Evolutionary conservation across 2,888 invertebrate genomes (phyloP).

Genomic region (Anagyrus pseudococci): DNA sequence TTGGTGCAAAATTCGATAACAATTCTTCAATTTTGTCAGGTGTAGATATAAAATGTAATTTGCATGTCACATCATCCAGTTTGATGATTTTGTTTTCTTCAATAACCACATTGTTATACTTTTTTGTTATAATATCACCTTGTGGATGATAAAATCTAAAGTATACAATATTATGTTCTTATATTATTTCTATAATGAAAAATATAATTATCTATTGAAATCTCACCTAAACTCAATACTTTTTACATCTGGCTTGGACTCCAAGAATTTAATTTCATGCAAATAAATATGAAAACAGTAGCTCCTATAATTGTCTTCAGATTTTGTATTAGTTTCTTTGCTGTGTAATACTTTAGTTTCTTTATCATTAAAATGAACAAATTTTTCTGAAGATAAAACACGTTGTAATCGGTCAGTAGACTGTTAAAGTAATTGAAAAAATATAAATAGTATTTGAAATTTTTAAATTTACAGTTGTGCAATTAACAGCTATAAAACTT

Average conservation of each 20-base stretch:
- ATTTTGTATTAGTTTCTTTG: conserved; percentile 38
- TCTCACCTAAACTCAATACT: conserved; percentile 55
- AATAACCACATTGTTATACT: conserved; percentile 41
- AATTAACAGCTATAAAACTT: too few relatives aligned
- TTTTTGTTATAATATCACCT: conserved; percentile 50
- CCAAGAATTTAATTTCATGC: conserved; percentile 46
- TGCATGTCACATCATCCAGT: conserved; percentile 53
- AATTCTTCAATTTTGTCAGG: conserved; percentile 53
- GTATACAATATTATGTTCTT: background rate
- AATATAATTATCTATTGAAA: conserved; percentile 20
- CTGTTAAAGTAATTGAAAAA: conserved; percentile 1
- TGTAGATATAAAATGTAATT: conserved; percentile 56
- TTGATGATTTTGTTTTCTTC: conserved; percentile 45
- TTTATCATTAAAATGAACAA: conserved; percentile 13
- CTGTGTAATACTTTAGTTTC: background rate
- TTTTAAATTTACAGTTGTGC: too few relatives aligned
- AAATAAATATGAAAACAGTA: conserved; percentile 52
- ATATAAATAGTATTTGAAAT: background rate
- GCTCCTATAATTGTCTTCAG: conserved; percentile 49
- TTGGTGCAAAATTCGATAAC: conserved; percentile 53
- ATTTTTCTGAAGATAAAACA: conserved; percentile 14
- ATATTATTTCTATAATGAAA: background rate
- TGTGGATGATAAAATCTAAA: conserved; percentile 58
- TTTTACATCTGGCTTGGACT: conserved; percentile 41
- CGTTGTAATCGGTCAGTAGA: background rate